These are phyloP conservation scores for Deroptyus accipitrinus DNA, from an alignment of 2,113 vertebrate genomes.

Conservation along the genomic window DNA sequence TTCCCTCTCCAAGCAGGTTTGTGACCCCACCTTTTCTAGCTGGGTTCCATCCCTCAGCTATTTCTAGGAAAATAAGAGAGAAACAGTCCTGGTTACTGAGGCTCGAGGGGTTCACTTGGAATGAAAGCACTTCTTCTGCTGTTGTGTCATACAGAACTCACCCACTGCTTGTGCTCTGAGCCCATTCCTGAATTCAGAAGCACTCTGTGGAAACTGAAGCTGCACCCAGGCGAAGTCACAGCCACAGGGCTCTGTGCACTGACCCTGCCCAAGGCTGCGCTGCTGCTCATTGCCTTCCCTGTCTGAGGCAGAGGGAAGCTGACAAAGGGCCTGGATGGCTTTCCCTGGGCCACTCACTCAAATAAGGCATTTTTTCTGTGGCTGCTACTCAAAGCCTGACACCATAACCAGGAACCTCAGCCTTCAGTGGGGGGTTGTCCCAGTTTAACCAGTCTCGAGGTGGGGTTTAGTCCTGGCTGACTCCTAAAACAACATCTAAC, in stretches of 20 bases:
- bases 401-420: background rate
- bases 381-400: background rate
- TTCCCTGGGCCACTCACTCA: background rate
- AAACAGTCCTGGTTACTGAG: background rate
- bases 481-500: background rate
- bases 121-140: background rate
- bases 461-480: background rate
- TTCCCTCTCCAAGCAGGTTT: background rate
- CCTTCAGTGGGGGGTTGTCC: background rate
- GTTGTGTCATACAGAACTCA: background rate
- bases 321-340: background rate
- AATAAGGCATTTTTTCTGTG: background rate
- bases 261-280: background rate
- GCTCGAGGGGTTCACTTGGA: background rate
- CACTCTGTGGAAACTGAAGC: background rate
- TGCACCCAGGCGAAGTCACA: background rate
- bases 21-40: background rate
- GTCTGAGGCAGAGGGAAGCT: background rate
- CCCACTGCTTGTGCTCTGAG: background rate
- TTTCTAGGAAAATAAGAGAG: background rate
- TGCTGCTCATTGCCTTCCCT: background rate
- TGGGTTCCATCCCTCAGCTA: background rate
- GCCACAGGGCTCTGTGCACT: background rate
- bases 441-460: background rate
- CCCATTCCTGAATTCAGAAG: background rate